phyloP scores from a whole-genome alignment of 1,140 invertebrate genomes.

The Papilio glaucus region DNA sequence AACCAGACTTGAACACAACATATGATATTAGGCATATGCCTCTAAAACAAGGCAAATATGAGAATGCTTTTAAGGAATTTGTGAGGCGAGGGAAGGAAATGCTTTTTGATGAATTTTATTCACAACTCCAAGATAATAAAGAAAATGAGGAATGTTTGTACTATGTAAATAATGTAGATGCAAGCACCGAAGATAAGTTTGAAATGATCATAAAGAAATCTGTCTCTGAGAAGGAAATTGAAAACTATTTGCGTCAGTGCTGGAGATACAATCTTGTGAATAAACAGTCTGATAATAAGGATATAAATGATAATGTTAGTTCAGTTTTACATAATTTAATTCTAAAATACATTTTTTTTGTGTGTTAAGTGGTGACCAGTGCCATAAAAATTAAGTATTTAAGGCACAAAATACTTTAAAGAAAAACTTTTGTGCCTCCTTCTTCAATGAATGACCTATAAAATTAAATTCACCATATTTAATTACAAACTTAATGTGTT shows the following conservation, averaged over 20 bases:
- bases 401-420: no score
- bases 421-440: no score
- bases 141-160: constrained; percentile 55
- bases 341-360: background rate
- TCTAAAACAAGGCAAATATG: constrained; percentile 61
- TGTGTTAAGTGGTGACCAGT: no score
- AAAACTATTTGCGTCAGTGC: constrained; percentile 71
- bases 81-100: constrained; percentile 70
- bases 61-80: constrained; percentile 73
- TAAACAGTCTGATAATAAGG: constrained; percentile 56
- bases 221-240: constrained; percentile 67
- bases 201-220: constrained; percentile 63
- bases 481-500: no score
- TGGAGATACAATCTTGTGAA: constrained; percentile 71
- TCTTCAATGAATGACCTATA: no score
- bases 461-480: no score
- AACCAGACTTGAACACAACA: constrained; percentile 67
- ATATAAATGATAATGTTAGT: constrained; percentile 44
- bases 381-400: no score
- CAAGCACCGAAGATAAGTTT: constrained; percentile 73
- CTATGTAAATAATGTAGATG: constrained; percentile 69
- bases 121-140: constrained; percentile 39
- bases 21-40: constrained; percentile 66
- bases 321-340: background rate
- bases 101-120: constrained; percentile 65